phyloP scores from a whole-genome alignment of 1,140 invertebrate genomes.

The Nixonia krombeini region DNA sequence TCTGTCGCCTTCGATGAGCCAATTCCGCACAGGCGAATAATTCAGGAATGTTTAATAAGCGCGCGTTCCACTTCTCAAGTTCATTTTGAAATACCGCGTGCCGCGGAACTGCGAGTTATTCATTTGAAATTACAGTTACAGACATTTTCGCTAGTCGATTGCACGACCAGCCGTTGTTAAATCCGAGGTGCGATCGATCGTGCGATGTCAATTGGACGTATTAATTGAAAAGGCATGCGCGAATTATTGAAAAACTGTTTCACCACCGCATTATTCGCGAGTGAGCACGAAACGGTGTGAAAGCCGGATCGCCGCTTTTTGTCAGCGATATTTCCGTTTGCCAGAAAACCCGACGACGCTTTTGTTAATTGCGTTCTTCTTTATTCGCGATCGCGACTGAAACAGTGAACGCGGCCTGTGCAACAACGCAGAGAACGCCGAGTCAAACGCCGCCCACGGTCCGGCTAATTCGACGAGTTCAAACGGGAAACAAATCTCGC shows the following conservation, averaged over 20 bases:
- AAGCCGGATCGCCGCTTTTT: too few relatives aligned
- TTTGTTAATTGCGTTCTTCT: too few relatives aligned
- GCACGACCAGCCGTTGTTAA: not conserved
- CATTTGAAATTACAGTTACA: conserved; percentile 36
- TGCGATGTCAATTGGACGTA: not conserved
- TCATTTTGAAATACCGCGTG: conserved; percentile 49
- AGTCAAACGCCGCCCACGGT: too few relatives aligned
- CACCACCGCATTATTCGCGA: not conserved
- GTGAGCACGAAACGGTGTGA: too few relatives aligned
- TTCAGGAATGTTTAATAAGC: conserved; percentile 60
- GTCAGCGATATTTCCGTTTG: too few relatives aligned
- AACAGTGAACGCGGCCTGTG: not conserved
- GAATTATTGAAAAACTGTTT: not conserved
- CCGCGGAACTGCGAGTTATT: conserved; percentile 35
- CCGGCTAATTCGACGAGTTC: too few relatives aligned
- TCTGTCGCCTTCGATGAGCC: conserved; percentile 7
- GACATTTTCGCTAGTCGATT: conserved; percentile 26
- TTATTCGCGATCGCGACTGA: not conserved
- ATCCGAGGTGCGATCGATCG: not conserved
- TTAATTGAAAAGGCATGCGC: not conserved
- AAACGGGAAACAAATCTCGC: conserved; percentile 19
- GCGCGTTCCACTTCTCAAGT: conserved; percentile 46
- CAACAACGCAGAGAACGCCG: not conserved
- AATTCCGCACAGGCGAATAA: conserved; percentile 37
- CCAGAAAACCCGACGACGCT: too few relatives aligned